These are phyloP conservation scores for Gandaritis pyraliata DNA, from an alignment of 2,888 invertebrate genomes.

Conservation along the genomic window DNA sequence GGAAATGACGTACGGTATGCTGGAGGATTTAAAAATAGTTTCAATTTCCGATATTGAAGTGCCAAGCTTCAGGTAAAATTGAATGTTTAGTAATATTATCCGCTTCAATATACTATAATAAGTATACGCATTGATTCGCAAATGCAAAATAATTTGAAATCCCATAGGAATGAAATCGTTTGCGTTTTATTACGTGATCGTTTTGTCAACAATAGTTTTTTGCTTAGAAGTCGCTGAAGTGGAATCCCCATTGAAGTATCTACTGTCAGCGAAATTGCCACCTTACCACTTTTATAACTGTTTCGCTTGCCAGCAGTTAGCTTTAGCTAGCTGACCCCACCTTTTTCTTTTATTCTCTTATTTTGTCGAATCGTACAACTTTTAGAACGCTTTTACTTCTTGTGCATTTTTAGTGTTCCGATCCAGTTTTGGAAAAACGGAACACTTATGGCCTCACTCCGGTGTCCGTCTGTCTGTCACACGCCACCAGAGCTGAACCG, in stretches of 20 bases:
- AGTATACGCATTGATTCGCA: constrained; percentile 19
- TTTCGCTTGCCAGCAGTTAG: too few relatives aligned
- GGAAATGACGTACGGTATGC: not conserved
- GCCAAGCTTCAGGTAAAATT: constrained; percentile 34
- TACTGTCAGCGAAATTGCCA: too few relatives aligned
- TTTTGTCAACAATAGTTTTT: constrained; percentile 16
- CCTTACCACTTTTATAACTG: too few relatives aligned
- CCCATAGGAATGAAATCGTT: constrained; percentile 25
- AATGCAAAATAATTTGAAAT: constrained; percentile 27
- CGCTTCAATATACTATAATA: not conserved
- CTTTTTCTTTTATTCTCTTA: too few relatives aligned
- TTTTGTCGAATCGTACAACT: too few relatives aligned
- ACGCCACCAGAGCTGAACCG: too few relatives aligned
- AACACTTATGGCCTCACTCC: too few relatives aligned
- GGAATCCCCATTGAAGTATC: not conserved
- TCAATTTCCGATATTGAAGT: constrained; percentile 15
- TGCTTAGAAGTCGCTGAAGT: constrained; percentile 1
- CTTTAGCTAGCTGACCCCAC: too few relatives aligned
- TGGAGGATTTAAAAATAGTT: constrained; percentile 16
- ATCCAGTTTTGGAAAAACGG: too few relatives aligned
- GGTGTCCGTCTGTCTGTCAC: too few relatives aligned
- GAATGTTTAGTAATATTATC: constrained; percentile 35
- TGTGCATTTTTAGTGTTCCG: too few relatives aligned
- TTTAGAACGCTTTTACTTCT: too few relatives aligned
- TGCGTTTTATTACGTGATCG: constrained; percentile 25